Evolutionary conservation across 2,113 vertebrate species (phyloP).

Genomic region (Reinhardtius hippoglossoides): DNA sequence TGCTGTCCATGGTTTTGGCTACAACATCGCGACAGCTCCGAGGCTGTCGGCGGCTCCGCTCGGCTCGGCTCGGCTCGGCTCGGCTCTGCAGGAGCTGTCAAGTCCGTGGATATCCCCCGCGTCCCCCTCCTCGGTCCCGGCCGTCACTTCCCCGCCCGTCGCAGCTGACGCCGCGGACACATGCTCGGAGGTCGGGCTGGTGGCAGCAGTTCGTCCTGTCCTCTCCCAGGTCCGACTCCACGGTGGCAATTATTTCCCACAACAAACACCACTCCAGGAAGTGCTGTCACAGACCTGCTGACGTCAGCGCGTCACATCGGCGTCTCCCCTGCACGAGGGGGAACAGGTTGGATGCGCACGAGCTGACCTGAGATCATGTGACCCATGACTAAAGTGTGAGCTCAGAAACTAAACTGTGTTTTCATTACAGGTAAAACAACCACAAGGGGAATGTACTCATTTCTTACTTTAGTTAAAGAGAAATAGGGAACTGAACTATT

Average conservation of each 20-base stretch:
- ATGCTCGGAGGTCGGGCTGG: constrained; percentile 35
- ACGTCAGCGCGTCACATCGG: constrained; percentile 77
- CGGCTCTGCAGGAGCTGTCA: constrained; percentile 32
- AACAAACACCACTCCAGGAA: constrained; percentile 84
- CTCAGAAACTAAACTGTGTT: too few relatives aligned
- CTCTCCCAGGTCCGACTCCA: constrained; percentile 28
- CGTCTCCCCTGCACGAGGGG: constrained; percentile 1
- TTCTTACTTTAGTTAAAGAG: too few relatives aligned
- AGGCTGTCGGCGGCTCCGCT: constrained; percentile 67
- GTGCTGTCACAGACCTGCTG: constrained; percentile 77
- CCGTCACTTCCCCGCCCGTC: constrained; percentile 13
- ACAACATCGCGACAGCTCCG: constrained; percentile 86
- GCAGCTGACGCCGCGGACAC: constrained; percentile 59
- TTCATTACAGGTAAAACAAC: too few relatives aligned
- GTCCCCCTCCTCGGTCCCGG: constrained; percentile 25
- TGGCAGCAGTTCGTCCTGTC: not conserved
- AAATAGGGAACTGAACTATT: too few relatives aligned
- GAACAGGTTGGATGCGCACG: not conserved
- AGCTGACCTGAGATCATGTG: not conserved
- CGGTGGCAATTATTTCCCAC: constrained; percentile 73
- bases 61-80: constrained; percentile 56
- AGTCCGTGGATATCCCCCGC: constrained; percentile 34
- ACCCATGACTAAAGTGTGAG: not conserved
- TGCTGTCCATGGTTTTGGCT: constrained; percentile 88
- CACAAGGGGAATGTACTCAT: not conserved